Base-by-base conservation (phyloP, 2,888 invertebrate genomes). In the Andrena chrysosceles region DNA sequence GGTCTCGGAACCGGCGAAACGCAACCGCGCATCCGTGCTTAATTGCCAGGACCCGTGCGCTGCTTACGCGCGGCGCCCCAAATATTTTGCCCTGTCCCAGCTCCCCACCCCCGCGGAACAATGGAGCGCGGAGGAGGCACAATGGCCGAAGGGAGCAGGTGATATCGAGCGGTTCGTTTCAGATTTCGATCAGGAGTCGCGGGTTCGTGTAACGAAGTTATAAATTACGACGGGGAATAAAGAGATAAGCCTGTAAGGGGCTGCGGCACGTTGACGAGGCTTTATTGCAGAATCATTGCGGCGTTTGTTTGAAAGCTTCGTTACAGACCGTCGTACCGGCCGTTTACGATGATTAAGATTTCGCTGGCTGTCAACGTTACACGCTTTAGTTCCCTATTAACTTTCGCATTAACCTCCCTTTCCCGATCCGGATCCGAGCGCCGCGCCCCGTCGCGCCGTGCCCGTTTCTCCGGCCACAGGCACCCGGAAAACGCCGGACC, bases 231-330 rank as follows among this genome's bases (percentile, higher is more conserved):
- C n/a, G 42, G 35, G 42, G 64, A 81, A 81, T 75, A 74, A 75
- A 82, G 75, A 70, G 81, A 81, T 71, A 67, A 79, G 54, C 56
- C n/a, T 29, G 56, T 66, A 16, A 29, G 52, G 62, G 72, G 56
- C 23, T 59, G 31, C 59, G 67, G 42, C 20, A 8, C 64, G 73
- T 74, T 73, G 68, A 81, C 67, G 81, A 70, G 81, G 33, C 63
- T 80, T 81, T 80, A 75, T 75, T 71, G 82, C 82, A 62, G 67
- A 82, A 67, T 82, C 82, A 75, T 75, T 60, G 82, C 63, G 56
- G 48, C 60, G 81, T 71, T 81, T 63, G 70, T 71, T 80, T 49
- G 67, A 71, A 70, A 67, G 67, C 70, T 29, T 63, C 63, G 20
- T 33, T 56, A 23, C 52, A n/a, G 42, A 4, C 42, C 35, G 35